Base-by-base conservation (phyloP, 2,888 invertebrate species). In the Brachylomia viminalis region DNA sequence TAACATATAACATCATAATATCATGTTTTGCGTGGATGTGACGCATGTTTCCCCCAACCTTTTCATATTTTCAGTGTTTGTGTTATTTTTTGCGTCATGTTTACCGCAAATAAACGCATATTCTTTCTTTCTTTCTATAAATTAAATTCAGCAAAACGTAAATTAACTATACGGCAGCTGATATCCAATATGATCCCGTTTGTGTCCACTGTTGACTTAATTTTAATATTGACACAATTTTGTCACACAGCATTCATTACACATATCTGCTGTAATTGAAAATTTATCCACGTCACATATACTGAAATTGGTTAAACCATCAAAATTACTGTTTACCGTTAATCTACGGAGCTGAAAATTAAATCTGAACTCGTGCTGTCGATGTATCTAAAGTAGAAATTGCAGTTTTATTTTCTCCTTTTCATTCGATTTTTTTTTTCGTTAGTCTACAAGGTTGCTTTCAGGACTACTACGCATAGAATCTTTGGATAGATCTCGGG, bases 141-240 rank as follows among this genome's bases (percentile, higher is more conserved):
- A 33, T 15, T 52, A 56, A 65, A 72, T 67, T 8, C 42, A n/a
- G 13, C 56, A 65, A 52, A 62, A 65, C 17, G 11, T 56, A 67
- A 76, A 75, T 76, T 66, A 77, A 23, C 30, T 64, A 76, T 71
- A 79, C 72, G 65, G 72, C 70, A 77, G 65, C 69, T 72, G 68
- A 65, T 85, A 73, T 72, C 59, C 74, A 69, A 81, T 80, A 69
- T 85, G 86, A 86, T 82, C 62, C 75, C 58, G 62, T 75, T 80
- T 77, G 80, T 77, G 71, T 72, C 38, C 70, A 72, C 42, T 79
- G 77, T 77, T 84, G 86, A 87, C 77, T 82, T 79, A 79, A 88
- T 87, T 81, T 87, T 79, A 87, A 87, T 87, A 80, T 84, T 86
- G 73, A 80, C 75, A 80, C 80, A 86, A 82, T 88, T 83, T 80